Percentiles rank a stretch among this genome's conserved stretches.
Evolutionary conservation across 1,140 invertebrate genomes (phyloP).

Genomic region (Holotrichia oblita): DNA sequence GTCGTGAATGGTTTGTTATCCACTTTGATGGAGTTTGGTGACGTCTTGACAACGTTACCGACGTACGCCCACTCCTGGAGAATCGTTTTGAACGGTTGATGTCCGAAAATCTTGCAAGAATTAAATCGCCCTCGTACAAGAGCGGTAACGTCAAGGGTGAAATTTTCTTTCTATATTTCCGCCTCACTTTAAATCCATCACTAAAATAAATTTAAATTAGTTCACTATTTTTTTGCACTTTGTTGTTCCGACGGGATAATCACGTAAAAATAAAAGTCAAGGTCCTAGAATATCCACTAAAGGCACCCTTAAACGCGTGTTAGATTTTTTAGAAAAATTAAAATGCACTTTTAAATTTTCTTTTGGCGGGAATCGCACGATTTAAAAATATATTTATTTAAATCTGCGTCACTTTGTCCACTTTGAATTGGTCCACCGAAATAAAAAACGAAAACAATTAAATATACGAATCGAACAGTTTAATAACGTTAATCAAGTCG

Average conservation of each 20-base stretch:
- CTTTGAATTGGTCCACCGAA: not conserved
- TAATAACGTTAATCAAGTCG: constrained; percentile 32
- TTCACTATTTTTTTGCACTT: no score
- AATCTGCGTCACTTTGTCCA: not conserved
- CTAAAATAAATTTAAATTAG: no score
- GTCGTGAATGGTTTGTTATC: constrained; percentile 70
- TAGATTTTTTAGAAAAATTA: not conserved
- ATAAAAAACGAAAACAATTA: constrained; percentile 34
- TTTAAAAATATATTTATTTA: not conserved
- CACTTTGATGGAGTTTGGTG: constrained; percentile 57
- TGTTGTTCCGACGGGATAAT: not conserved
- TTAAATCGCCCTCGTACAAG: not conserved
- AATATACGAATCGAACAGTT: constrained; percentile 17
- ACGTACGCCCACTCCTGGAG: constrained; percentile 33
- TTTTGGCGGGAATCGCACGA: not conserved
- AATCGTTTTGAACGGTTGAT: constrained; percentile 24
- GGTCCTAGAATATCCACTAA: not conserved
- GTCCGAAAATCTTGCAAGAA: constrained; percentile 28
- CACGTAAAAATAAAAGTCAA: not conserved
- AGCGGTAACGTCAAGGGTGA: not conserved
- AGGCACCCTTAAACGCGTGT: not conserved
- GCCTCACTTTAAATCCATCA: not conserved
- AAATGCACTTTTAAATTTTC: not conserved
- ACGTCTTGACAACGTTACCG: constrained; percentile 49
- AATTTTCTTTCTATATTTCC: not conserved